Evolutionary conservation across 35 echinoderm and acorn worm species (phyloP).

Genomic region (Heliocidaris tuberculata): DNA sequence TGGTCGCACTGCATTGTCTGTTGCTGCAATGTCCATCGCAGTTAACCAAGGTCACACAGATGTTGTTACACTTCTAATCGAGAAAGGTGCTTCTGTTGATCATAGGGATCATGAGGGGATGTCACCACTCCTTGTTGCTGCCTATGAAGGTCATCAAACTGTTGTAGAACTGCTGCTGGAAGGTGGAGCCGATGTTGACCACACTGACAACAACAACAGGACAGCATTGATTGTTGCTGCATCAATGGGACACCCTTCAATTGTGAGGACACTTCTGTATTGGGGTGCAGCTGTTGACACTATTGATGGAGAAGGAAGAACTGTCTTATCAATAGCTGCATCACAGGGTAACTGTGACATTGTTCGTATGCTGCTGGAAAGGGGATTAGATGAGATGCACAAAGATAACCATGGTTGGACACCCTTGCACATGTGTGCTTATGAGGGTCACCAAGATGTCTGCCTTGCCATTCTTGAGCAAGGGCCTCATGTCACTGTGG

Average conservation of each 20-base stretch:
- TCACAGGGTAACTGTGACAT: conserved; percentile 89
- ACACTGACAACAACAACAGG: conserved; percentile 89
- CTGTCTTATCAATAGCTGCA: conserved; percentile 92
- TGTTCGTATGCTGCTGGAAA: conserved; percentile 82
- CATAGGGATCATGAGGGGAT: conserved; percentile 99
- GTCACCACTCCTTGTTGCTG: conserved; percentile 92
- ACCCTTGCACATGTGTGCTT: conserved; percentile 93
- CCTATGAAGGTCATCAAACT: conserved; percentile 87
- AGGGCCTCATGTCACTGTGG: conserved; percentile 72
- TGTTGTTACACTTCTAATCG: conserved; percentile 80
- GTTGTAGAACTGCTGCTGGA: conserved; percentile 94
- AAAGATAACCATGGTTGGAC: conserved; percentile 97
- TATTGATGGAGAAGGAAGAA: conserved; percentile 94
- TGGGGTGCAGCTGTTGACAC: conserved; percentile 94
- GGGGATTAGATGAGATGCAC: conserved; percentile 99
- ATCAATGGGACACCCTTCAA: conserved; percentile 86
- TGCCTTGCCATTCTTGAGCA: conserved; percentile 81
- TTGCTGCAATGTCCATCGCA: conserved; percentile 96
- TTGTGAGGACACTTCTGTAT: conserved; percentile 83
- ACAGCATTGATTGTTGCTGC: conserved; percentile 94
- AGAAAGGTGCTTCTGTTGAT: conserved; percentile 86
- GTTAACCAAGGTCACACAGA: conserved; percentile 90
- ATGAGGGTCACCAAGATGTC: conserved; percentile 93
- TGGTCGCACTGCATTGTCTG: conserved; percentile 90
- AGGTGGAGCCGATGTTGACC: conserved; percentile 92